Base-by-base conservation (phyloP, 2,888 invertebrate genomes). In the Lumbricus terrestris region DNA sequence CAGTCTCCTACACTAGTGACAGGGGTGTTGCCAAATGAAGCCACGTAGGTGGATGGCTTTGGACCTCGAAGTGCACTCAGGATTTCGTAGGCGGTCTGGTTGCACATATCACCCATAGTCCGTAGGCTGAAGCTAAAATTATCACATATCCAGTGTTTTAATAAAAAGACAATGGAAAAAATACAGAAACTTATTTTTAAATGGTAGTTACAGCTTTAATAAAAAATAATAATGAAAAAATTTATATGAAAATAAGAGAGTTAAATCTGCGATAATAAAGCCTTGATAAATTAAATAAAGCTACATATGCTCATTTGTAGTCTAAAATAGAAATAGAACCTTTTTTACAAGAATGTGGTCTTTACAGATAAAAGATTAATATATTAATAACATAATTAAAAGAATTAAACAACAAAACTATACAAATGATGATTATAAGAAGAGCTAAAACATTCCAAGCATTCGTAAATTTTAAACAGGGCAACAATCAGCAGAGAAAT, bases 1-100 rank as follows among this genome's bases (percentile, higher is more conserved):
- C 95, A 95, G 92, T 95, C 95, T 16, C 94, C 94, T 29, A 93
- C 92, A 35, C 92, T 92, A 35, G 91, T 91, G 8, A 92, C 90
- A 23, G 91, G 92, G 0, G 94, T 93, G 92, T 94, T 94, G 20
- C 94, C 95, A 92, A 94, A 95, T 20, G 93, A 93, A 18, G 94
- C 94, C 18, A 95, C 94, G 92, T 94, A 93, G n/a, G 91, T 92
- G 40, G 91, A 90, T 0, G 90, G 90, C 47, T 92, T 83, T 23
- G 90, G 89, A 20, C 92, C 92, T 88, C 93, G 93, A 82, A 94
- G 91, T 8, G 93, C 93, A 15, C 91, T 90, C 11, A 93, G 92
- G 37, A 94, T 93, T 0, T 88, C 89, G 33, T 92, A 91, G 90
- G 94, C 94, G 54, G 94, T 93, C 33, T 91, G 90, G 33, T 42